Conservation (phyloP, 2,888 invertebrate species). For the Aproaerema taeniolella region DNA sequence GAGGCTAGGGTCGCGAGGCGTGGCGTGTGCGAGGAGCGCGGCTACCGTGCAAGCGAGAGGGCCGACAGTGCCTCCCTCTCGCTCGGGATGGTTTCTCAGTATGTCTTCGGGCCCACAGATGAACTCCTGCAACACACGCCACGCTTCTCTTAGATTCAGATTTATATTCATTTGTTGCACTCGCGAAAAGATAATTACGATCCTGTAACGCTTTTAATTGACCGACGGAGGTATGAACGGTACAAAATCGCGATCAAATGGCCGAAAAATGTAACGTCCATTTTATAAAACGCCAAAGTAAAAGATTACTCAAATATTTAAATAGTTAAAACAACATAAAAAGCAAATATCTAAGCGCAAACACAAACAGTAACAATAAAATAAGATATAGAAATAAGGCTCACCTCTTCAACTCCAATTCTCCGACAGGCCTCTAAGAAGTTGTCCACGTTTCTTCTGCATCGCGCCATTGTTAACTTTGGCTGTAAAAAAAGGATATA, state of each 20-base stretch:
- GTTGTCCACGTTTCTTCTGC: conserved; percentile 96
- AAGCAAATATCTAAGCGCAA: conserved; percentile 9
- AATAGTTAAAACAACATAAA: conserved; percentile 1
- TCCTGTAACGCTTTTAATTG: conserved; percentile 59
- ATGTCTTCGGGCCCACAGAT: conserved; percentile 80
- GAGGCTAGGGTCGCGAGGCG: conserved; percentile 37
- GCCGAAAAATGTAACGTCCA: not conserved
- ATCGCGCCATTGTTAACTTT: conserved; percentile 95
- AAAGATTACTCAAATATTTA: not conserved
- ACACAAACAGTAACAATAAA: not conserved
- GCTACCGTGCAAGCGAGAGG: conserved; percentile 55
- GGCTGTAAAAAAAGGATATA: conserved; percentile 83
- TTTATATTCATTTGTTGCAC: conserved; percentile 27
- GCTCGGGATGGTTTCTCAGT: conserved; percentile 54
- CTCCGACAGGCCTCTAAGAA: conserved; percentile 95
- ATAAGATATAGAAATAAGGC: conserved; percentile 35
- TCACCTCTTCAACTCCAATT: conserved; percentile 96
- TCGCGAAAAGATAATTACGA: conserved; percentile 55
- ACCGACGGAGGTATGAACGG: conserved; percentile 11
- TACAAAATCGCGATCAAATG: conserved; percentile 3
- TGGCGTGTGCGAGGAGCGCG: conserved; percentile 61
- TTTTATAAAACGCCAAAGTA: too few relatives aligned
- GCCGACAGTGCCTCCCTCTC: conserved; percentile 28
- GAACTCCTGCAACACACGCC: conserved; percentile 83
- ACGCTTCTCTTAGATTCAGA: conserved; percentile 61